Evolutionary conservation across 2,888 invertebrate species (phyloP), one percentile per base, ranked within the genome.

Genomic region (Yponomeuta malinellus): DNA sequence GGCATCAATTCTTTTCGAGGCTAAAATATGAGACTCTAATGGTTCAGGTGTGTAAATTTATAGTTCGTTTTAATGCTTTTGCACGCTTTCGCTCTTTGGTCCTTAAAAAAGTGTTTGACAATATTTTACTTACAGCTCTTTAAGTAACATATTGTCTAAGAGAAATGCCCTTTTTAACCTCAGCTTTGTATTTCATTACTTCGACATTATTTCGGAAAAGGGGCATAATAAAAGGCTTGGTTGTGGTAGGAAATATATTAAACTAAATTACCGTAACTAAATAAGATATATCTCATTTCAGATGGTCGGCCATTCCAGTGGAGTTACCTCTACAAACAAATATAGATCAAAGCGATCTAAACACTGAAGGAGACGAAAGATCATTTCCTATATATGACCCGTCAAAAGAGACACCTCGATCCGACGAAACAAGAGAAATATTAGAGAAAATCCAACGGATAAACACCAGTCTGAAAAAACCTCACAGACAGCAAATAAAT

Each of bases 361-460:
- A 15, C 52, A 59, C 15, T 15, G 52, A 59, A 59, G 52, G 15
- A 15, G 59, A 76, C 12, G 43, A n/a, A 12, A 67, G 37, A 37
- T 37, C 43, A 65, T 65, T 23, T 76, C 71, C 73, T 76, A 59
- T 52, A 70, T 70, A 73, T 67, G 74, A 76, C 71, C 66, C 70
- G 2, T 76, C 71, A 33, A 73, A 77, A 9, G 79, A 78, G 73
- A 76, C 81, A 69, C 72, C 76, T n/a, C 76, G 79, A 73, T 79
- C 79, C 52, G 77, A 77, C 2, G 78, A 75, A 52, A 83, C 86
- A 6, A 80, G 77, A 79, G 90, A 93, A 52, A 94, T 94, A 71
- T 78, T 94, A 48, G 88, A 93, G 63, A 93, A 93, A 83, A 94
- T 94, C 73, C 90, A 88, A 76, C 84, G 86, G 72, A 86, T 94